These are phyloP conservation scores for Drosophila trichaetosa DNA, from an alignment of 2,888 invertebrate species.

Conservation along the genomic window DNA sequence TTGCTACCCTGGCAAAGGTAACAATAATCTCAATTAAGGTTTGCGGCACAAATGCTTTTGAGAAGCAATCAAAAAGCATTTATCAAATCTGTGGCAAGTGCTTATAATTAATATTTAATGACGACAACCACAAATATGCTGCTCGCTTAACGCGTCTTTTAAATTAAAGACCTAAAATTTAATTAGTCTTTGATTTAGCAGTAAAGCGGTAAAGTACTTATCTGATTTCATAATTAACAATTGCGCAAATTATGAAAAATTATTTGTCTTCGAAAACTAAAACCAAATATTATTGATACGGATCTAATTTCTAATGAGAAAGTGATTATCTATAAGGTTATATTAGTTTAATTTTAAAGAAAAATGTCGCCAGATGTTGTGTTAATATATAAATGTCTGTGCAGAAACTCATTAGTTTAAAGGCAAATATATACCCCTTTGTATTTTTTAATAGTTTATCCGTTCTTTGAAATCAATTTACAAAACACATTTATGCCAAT, in stretches of 20 bases:
- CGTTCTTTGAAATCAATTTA: constrained; percentile 8
- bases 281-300: neutral
- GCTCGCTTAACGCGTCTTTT: constrained; percentile 24
- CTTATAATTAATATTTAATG: constrained; percentile 36
- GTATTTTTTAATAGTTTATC: constrained; percentile 4
- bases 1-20: neutral
- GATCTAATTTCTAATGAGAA: neutral
- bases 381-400: neutral
- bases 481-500: constrained; percentile 37
- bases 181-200: neutral
- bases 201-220: neutral
- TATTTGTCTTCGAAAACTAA: neutral
- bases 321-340: neutral
- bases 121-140: neutral
- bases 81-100: constrained; percentile 20
- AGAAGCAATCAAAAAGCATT: constrained; percentile 1
- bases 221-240: neutral
- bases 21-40: constrained; percentile 2
- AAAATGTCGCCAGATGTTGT: neutral
- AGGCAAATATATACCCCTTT: neutral
- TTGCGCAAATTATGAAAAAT: neutral
- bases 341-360: neutral
- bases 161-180: constrained; percentile 9
- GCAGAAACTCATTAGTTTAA: neutral
- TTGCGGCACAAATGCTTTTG: neutral